Evolutionary conservation across 2,113 vertebrate genomes (phyloP).

Genomic region (Scolopax mira): DNA sequence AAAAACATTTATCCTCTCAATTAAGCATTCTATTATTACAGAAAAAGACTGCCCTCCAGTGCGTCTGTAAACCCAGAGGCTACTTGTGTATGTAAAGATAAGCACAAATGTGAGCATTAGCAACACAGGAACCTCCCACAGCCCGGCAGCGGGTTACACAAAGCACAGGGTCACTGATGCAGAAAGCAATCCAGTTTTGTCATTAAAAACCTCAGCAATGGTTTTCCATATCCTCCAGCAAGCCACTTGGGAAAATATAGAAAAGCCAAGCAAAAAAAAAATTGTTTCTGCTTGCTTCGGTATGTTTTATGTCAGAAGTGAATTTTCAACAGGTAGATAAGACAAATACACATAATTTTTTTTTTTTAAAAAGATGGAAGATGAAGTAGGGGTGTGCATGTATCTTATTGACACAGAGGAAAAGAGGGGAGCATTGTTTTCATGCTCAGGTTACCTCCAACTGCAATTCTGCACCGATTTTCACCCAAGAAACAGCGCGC

Average conservation of each 20-base stretch:
- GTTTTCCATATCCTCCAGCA: neutral
- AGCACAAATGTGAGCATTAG: neutral
- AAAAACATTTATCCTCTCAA: neutral
- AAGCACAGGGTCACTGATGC: neutral
- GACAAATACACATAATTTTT: too few species aligned
- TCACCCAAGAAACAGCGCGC: accelerated
- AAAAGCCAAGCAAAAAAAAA: neutral
- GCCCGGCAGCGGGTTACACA: accelerated
- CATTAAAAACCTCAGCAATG: neutral
- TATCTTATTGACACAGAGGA: neutral
- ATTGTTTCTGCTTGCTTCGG: neutral
- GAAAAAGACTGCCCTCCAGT: neutral
- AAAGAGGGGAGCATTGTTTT: neutral
- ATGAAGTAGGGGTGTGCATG: accelerated
- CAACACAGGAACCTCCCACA: accelerated
- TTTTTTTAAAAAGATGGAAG: neutral
- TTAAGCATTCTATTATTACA: neutral
- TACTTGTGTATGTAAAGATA: neutral
- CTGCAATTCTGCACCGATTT: neutral
- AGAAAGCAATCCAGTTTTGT: neutral
- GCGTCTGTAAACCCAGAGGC: accelerated
- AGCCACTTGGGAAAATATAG: neutral
- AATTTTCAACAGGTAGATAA: neutral
- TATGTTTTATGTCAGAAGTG: accelerated
- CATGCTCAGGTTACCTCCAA: accelerated